Percentiles rank a stretch among this genome's conserved stretches.
Conservation (phyloP, 1,140 invertebrate genomes). For the Lysiphlebus fabarum region DNA sequence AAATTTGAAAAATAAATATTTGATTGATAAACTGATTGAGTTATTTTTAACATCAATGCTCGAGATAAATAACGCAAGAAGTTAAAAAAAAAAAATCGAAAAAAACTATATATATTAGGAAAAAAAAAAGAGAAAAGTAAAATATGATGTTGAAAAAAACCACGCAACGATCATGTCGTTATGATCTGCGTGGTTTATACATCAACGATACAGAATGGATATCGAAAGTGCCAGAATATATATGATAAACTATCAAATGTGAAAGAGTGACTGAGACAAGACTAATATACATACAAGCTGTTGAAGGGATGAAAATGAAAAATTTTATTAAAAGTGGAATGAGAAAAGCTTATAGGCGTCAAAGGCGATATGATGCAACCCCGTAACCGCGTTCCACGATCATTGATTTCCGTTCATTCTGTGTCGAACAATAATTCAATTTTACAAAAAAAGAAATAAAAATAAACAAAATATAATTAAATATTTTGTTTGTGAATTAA, state of each 20-base stretch:
- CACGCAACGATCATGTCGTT: constrained; percentile 9
- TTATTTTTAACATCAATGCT: no score
- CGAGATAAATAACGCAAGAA: no score
- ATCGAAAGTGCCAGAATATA: constrained; percentile 25
- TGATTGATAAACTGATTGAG: no score
- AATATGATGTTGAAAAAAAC: constrained; percentile 8
- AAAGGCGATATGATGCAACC: constrained; percentile 23
- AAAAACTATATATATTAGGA: not conserved
- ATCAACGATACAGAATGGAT: constrained; percentile 16
- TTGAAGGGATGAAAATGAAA: constrained; percentile 14
- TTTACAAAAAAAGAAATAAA: no score
- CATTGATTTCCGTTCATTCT: constrained; percentile 29
- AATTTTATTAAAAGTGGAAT: constrained; percentile 17
- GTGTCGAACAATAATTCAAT: not conserved
- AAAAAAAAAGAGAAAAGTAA: constrained; percentile 2
- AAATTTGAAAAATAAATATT: no score
- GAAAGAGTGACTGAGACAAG: constrained; percentile 13
- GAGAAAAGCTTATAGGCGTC: constrained; percentile 8
- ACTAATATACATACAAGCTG: not conserved
- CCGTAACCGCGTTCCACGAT: constrained; percentile 30
- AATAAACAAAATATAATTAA: no score
- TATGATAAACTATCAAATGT: constrained; percentile 19
- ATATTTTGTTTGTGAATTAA: no score
- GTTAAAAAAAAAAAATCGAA: no score
- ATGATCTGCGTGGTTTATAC: constrained; percentile 2